These are phyloP conservation scores for Panthera tigris DNA, from an alignment of 2,113 vertebrate species.

Conservation along the genomic window DNA sequence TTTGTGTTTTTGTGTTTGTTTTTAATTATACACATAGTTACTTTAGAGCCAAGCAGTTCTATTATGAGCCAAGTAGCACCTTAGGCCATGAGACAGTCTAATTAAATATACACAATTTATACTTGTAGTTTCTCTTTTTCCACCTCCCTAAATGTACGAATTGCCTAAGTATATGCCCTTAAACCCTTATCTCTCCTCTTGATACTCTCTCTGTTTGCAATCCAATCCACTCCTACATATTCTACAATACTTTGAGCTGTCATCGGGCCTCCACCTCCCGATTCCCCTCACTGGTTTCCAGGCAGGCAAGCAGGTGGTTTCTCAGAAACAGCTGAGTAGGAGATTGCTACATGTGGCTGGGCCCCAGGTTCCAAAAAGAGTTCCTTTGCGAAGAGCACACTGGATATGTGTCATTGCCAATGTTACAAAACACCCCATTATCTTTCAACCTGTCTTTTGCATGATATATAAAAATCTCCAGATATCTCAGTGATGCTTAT, in stretches of 20 bases:
- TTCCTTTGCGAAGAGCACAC: slow-evolving; percentile 88
- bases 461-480: slow-evolving; percentile 87
- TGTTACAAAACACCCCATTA: slow-evolving; percentile 80
- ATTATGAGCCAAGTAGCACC: not conserved
- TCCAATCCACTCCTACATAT: not conserved
- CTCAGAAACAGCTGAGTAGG: slow-evolving; percentile 91
- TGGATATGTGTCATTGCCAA: slow-evolving; percentile 91
- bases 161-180: not conserved
- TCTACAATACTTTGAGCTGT: slow-evolving; percentile 49
- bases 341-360: slow-evolving; percentile 89
- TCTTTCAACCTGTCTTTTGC: not conserved
- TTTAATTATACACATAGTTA: not conserved
- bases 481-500: slow-evolving; percentile 88
- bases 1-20: not conserved
- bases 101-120: not conserved
- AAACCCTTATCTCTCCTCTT: not conserved
- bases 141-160: not conserved
- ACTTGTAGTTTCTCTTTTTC: not conserved
- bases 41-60: not conserved
- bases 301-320: slow-evolving; percentile 90
- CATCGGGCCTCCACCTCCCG: slow-evolving; percentile 89
- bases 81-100: not conserved
- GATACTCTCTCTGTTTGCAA: not conserved
- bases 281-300: slow-evolving; percentile 89
- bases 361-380: slow-evolving; percentile 87